A percentile compares a stretch with the other conserved stretches of the same genome.
Evolutionary conservation across 2,797 vertebrate species (phyloP).

Genomic region (Diplodus sargus): DNA sequence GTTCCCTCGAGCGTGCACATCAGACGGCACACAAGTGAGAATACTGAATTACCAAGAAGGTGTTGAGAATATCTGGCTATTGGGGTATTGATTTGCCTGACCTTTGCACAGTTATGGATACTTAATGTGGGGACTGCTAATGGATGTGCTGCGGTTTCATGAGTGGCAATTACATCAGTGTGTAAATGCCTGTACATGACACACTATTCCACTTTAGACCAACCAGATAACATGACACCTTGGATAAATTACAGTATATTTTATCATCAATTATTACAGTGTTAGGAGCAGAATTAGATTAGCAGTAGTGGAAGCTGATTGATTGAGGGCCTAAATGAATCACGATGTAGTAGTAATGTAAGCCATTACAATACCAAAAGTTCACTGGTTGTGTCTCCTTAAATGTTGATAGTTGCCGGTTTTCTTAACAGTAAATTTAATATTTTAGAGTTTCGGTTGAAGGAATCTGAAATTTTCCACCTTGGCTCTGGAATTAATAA

Average conservation of each 20-base stretch:
- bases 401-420: not conserved
- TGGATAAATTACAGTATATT: constrained; percentile 19
- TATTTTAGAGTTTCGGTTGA: not conserved
- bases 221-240: constrained; percentile 10
- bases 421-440: not conserved
- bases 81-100: constrained; percentile 70
- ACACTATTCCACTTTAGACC: constrained; percentile 18
- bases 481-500: not conserved
- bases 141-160: constrained; percentile 55
- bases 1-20: constrained; percentile 32
- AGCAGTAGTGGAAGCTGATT: not conserved
- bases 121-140: constrained; percentile 66
- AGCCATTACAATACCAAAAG: not conserved
- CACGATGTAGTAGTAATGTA: not conserved
- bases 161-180: constrained; percentile 43
- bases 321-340: too few species aligned
- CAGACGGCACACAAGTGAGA: constrained; percentile 39
- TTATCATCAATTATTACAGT: not conserved
- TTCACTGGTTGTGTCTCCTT: not conserved
- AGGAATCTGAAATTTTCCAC: not conserved
- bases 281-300: not conserved
- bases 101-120: constrained; percentile 71
- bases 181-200: constrained; percentile 38
- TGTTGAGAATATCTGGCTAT: constrained; percentile 65
- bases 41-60: constrained; percentile 54